Evolutionary conservation across 1,140 invertebrate genomes (phyloP).

Genomic region (Laupala kohalensis): DNA sequence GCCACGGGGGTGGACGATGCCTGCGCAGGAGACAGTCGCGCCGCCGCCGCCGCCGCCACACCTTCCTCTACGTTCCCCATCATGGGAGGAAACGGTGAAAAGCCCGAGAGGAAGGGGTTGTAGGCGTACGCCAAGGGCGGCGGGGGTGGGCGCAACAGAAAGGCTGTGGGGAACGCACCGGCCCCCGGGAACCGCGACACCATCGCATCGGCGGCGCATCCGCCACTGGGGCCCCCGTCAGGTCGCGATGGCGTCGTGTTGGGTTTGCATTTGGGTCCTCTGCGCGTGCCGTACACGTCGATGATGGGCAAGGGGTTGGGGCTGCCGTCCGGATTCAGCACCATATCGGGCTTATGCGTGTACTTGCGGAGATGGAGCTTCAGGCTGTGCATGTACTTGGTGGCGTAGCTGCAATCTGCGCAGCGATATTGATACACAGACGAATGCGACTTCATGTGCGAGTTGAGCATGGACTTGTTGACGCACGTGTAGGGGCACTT

Average conservation of each 20-base stretch:
- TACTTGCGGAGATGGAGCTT: conserved; percentile 93
- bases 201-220: neutral
- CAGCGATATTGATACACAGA: conserved; percentile 94
- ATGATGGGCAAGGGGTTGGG: conserved; percentile 76
- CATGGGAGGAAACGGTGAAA: conserved; percentile 19
- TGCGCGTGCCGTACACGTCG: conserved; percentile 75
- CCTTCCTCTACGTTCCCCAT: neutral
- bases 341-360: conserved; percentile 62
- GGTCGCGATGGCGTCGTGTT: conserved; percentile 13
- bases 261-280: conserved; percentile 64
- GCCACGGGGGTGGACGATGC: no score
- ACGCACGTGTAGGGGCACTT: conserved; percentile 90
- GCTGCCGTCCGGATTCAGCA: conserved; percentile 74
- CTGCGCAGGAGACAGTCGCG: neutral
- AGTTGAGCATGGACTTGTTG: conserved; percentile 99
- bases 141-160: no score
- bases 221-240: neutral
- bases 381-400: conserved; percentile 95
- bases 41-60: no score
- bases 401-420: conserved; percentile 88
- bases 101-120: conserved; percentile 9
- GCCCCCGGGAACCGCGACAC: no score
- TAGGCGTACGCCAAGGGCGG: neutral
- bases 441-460: conserved; percentile 95
- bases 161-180: no score